Conservation (phyloP, 2,113 vertebrate species). For the Python bivittatus region DNA sequence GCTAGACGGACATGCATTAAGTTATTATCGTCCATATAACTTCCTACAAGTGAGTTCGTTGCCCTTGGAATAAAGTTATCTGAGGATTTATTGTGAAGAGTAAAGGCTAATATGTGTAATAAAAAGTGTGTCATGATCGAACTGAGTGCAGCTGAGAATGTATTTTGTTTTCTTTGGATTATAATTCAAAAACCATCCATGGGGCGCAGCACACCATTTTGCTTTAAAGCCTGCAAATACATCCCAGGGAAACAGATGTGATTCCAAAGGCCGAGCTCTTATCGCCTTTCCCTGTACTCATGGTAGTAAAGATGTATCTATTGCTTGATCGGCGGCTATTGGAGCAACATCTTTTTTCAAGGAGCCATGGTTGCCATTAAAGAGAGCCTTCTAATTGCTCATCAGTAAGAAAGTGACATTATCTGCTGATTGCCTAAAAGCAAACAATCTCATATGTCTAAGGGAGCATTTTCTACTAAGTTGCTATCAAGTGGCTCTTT, state of each 20-base stretch:
- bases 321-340: neutral
- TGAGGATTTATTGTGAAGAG: conserved; percentile 26
- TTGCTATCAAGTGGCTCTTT: neutral
- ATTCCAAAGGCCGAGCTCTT: neutral
- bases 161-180: neutral
- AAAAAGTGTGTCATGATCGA: conserved; percentile 18
- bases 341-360: neutral
- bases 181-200: neutral
- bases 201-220: neutral
- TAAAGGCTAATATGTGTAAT: neutral
- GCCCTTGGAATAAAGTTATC: conserved; percentile 33
- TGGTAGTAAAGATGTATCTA: conserved; percentile 1
- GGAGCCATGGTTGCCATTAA: neutral
- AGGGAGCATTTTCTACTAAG: neutral
- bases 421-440: neutral
- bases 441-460: neutral
- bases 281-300: neutral
- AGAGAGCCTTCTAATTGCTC: neutral
- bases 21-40: neutral
- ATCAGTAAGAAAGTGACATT: neutral
- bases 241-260: neutral
- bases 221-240: neutral
- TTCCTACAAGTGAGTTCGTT: conserved; percentile 22
- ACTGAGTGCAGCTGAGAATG: neutral
- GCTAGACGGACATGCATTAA: conserved; percentile 24